Evolutionary conservation across 2,888 invertebrate species (phyloP).

Genomic region (Hydropsyche betteni): DNA sequence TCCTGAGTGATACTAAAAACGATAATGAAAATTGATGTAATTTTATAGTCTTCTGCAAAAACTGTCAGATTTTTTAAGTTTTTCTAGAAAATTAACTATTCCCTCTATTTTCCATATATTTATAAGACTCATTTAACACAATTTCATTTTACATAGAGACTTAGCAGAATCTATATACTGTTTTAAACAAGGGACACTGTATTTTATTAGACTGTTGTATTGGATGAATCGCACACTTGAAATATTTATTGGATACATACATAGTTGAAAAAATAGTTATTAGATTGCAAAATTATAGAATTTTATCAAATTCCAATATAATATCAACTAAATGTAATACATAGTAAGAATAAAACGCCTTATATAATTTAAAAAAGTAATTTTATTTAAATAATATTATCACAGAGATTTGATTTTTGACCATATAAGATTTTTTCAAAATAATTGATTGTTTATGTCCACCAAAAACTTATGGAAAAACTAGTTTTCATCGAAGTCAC

Average conservation of each 20-base stretch:
- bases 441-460: slow-evolving; percentile 60
- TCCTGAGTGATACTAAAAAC: too few relatives aligned
- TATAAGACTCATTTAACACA: too few relatives aligned
- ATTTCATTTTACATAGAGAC: too few relatives aligned
- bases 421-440: neutral
- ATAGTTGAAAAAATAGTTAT: slow-evolving; percentile 22
- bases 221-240: neutral
- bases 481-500: slow-evolving; percentile 87
- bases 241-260: slow-evolving; percentile 1
- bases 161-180: too few relatives aligned
- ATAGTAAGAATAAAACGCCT: slow-evolving; percentile 28
- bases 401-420: too few relatives aligned
- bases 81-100: too few relatives aligned
- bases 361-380: neutral
- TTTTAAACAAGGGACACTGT: neutral
- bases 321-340: slow-evolving; percentile 24
- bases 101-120: too few relatives aligned
- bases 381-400: neutral
- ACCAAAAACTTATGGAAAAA: slow-evolving; percentile 99
- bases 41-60: too few relatives aligned
- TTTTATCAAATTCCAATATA: slow-evolving; percentile 12
- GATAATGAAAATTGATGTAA: too few relatives aligned
- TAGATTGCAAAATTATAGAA: slow-evolving; percentile 22
- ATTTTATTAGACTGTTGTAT: slow-evolving; percentile 14
- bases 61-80: too few relatives aligned